Evolutionary conservation across 37 sponge, comb jelly and placozoan species (phyloP), one percentile per base, ranked within the genome.

Genomic region (Cliona cf. orientalis): DNA sequence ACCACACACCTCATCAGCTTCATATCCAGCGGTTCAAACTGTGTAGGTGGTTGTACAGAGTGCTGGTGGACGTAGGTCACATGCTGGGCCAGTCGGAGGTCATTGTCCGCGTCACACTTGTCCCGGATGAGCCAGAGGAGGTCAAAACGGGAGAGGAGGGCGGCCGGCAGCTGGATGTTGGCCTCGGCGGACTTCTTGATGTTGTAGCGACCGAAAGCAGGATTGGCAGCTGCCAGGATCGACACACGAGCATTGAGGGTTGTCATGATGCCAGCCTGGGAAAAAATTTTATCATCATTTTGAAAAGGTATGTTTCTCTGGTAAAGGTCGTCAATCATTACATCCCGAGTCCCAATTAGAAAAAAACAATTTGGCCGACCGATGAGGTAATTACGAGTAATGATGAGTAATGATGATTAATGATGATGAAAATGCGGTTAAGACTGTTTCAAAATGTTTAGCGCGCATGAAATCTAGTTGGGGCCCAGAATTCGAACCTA

Each of bases 161-260:
- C 96, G 9, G 99, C 99, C 40, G 99, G 99, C 34, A 98, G 87
- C 80, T 98, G 99, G 73, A 95, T 94, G 76, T 98, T 98, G 42
- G 95, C 93, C 76, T 95, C 99, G 5, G 90, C 99, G 23, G 94
- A 96, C 80, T 96, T 95, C 81, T 92, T 94, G 69, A 94, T 82
- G 76, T 98, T 98, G 94, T 98, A 98, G 61, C 96, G 91, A 4
- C 99, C 99, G 66, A 91, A 98, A 2, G 96, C 99, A 45, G 99
- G 99, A 68, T 98, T 98, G 63, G 99, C 99, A 71, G 99, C 99
- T 55, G 99, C 99, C 33, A 98, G 89, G 45, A 98, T 96, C 23
- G 99, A 95, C 31, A 96, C 99, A 29, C 99, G 81, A 9, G 96
- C 99, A 64, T 98, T 95, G 25, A 98, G 91, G 6, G 94, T 91